Base-by-base conservation (phyloP, 2,113 vertebrate species). In the Phrynosoma platyrhinos region DNA sequence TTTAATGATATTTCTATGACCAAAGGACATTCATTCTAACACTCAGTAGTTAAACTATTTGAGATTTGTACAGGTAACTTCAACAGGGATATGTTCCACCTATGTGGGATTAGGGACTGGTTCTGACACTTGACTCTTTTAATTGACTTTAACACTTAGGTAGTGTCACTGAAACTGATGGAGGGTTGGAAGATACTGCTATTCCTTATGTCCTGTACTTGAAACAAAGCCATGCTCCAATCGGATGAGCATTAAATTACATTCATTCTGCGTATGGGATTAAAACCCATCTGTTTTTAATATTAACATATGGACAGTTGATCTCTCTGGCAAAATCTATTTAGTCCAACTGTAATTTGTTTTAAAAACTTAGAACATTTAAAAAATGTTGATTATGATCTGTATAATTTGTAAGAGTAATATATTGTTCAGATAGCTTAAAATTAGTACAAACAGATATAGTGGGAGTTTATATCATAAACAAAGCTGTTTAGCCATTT, bases 291-390 rank as follows among this genome's bases (percentile, higher is more conserved):
- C 91, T 95, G 91, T 93, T 94, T 94, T 90, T 92, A 89, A 93
- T 88, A 94, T 93, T 93, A 91, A 81, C 91, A 91, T 91, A 92
- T 90, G 91, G 89, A 90, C 88, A 89, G 53, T 92, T 93, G 93
- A 94, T 94, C 94, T 92, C 91, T 94, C 92, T 94, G 91, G 79
- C 84, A 94, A 94, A 90, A 91, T 92, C 86, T 94, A 86, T 92
- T 94, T 90, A 87, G 77, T 93, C 89, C 92, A 92, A 95, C 90
- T 93, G 76, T 83, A 92, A 7, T 79, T 80, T 88, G 71, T 88
- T 93, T 87, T 85, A 82, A 89, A 94, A 86, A 89, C 78, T 40
- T 0, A 78, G 76, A 85, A 53, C 83, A 88, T 53, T n/a, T 32
- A 80, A 32, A 52, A 25, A 87, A 91, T 86, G 78, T 84, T 79